A percentile compares a stretch with the other conserved stretches of the same genome.
Conservation (phyloP, 2,797 vertebrate genomes). For the Acanthis flammea region DNA sequence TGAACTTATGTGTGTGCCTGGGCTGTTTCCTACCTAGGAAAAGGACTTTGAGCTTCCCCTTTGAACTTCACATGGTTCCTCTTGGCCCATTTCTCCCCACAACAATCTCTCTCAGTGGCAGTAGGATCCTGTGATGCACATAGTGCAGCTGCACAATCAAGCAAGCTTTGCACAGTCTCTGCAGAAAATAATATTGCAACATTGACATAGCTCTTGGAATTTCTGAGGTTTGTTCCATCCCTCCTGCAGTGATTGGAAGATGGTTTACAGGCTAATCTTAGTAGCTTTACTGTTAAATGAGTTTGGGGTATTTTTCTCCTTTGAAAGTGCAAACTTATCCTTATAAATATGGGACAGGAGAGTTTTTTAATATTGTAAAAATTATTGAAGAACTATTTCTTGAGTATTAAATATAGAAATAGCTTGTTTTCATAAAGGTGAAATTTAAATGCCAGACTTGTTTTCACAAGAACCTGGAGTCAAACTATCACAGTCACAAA, state of each 20-base stretch:
- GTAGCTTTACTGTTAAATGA: background rate
- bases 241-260: background rate
- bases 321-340: background rate
- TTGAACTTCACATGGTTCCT: background rate
- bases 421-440: background rate
- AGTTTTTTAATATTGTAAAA: background rate
- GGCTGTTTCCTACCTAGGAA: background rate
- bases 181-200: background rate
- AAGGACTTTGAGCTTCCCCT: background rate
- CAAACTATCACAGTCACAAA: background rate
- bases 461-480: background rate
- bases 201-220: background rate
- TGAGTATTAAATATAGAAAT: background rate
- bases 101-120: background rate
- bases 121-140: background rate
- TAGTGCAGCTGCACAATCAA: background rate
- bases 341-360: background rate
- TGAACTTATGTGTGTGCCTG: background rate
- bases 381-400: background rate
- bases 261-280: background rate
- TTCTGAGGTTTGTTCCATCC: background rate
- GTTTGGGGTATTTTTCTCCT: background rate
- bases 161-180: background rate
- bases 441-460: background rate
- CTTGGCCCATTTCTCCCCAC: background rate